Evolutionary conservation across 2,113 vertebrate species (phyloP), one percentile per base, ranked within the genome.

Genomic region (Alexandromys fortis): DNA sequence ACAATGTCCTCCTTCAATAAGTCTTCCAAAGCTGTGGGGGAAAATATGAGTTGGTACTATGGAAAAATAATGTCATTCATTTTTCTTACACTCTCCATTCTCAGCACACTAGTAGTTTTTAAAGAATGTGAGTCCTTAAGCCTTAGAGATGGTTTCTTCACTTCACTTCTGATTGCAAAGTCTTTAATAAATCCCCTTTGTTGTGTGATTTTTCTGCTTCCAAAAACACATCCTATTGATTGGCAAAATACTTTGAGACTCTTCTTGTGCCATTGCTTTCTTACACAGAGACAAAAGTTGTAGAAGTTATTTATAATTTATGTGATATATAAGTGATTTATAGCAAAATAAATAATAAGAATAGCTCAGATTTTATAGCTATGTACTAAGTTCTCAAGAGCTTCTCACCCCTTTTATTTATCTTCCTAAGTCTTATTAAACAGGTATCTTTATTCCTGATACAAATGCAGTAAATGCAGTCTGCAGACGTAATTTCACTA

Each of bases 11-110:
- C 42, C 35, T 85, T 91, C 33, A 90, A 0, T 85, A 76, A 91
- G n/a, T 55, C 52, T 88, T 81, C 14, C 65, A 87, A 91, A 89
- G 30, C 86, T 93, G n/a, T 38, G 86, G 61, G 70, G 70, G n/a
- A 17, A 94, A 94, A 90, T 96, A 5, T 90, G 55, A 95, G 26
- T 61, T 81, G 35, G 86, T 92, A 63, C 91, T 91, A 83, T 83
- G 92, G 90, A 94, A 94, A 96, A 89, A 24, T 89, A 83, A 78
- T 13, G 72, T 89, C 70, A 83, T 90, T 95, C 88, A 42, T 93
- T 93, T 95, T 77, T 26, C 65, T 97, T 93, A 42, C 82, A 75
- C 58, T 70, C 73, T 86, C n/a, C 58, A n/a, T 95, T 94, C 73
- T 96, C 5, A 88, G 26, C 35, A 79, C 47, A 70, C 86, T 88